Percentiles rank a stretch among this genome's conserved stretches.
Evolutionary conservation across 2,113 vertebrate species (phyloP).

Genomic region (Catagonus wagneri): DNA sequence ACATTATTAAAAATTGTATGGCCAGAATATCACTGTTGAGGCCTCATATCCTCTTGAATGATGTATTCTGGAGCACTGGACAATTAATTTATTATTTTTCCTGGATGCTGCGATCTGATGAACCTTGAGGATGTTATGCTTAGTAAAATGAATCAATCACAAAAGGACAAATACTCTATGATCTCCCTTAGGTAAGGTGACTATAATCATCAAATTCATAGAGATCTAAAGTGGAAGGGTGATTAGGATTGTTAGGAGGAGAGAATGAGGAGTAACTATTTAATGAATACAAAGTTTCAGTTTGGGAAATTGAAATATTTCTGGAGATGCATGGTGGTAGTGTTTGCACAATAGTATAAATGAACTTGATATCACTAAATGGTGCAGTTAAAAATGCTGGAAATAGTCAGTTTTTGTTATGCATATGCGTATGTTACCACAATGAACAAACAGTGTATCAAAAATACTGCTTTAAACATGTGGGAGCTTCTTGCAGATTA

Average conservation of each 20-base stretch:
- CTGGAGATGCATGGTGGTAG: no score
- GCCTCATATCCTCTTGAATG: neutral
- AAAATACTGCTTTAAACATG: neutral
- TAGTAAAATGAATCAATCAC: neutral
- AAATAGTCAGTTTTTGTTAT: neutral
- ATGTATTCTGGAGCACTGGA: neutral
- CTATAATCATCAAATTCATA: neutral
- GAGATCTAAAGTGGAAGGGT: neutral
- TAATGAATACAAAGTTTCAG: neutral
- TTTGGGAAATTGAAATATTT: neutral
- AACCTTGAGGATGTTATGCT: neutral
- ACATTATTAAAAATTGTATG: neutral
- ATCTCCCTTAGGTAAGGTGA: no score
- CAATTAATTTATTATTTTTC: neutral
- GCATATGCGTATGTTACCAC: no score
- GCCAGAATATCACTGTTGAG: neutral
- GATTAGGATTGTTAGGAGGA: neutral
- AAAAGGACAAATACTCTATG: neutral
- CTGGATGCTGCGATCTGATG: neutral
- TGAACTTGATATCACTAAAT: neutral
- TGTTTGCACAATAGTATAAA: neutral
- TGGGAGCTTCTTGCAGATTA: neutral
- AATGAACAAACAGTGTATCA: no score
- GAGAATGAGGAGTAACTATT: fast-evolving
- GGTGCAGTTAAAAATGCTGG: neutral